A percentile compares a stretch with the other conserved stretches of the same genome.
Conservation (phyloP, 2,888 invertebrate species). For the Rhamphomyia laevipes region DNA sequence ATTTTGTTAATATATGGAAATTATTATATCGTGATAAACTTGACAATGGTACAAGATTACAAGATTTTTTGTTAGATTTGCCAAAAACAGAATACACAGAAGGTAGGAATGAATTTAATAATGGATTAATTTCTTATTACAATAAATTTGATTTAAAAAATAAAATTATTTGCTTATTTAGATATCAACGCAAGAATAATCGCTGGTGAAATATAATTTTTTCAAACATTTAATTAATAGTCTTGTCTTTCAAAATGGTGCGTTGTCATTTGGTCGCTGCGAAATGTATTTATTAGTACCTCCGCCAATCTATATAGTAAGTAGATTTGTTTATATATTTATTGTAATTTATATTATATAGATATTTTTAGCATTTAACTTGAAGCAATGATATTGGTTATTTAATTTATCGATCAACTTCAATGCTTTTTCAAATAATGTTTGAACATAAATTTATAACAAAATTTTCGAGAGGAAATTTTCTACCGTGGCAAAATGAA, state of each 20-base stretch:
- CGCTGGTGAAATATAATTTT: slow-evolving; percentile 41
- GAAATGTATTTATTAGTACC: slow-evolving; percentile 51
- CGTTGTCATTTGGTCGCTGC: slow-evolving; percentile 46
- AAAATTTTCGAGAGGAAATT: slow-evolving; percentile 50
- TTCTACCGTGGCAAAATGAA: slow-evolving; percentile 49
- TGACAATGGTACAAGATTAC: slow-evolving; percentile 43
- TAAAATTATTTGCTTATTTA: slow-evolving; percentile 34
- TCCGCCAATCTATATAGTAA: slow-evolving; percentile 49
- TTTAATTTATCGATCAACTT: slow-evolving; percentile 42
- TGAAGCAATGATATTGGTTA: slow-evolving; percentile 43
- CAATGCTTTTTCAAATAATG: slow-evolving; percentile 55
- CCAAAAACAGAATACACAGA: slow-evolving; percentile 38
- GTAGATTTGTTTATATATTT: slow-evolving; percentile 16
- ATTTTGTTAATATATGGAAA: slow-evolving; percentile 48
- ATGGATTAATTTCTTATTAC: too few relatives aligned
- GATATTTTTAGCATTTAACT: slow-evolving; percentile 42
- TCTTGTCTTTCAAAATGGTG: slow-evolving; percentile 45
- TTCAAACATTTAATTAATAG: slow-evolving; percentile 50
- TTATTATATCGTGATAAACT: slow-evolving; percentile 46
- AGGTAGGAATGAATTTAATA: too few relatives aligned
- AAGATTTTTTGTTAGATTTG: slow-evolving; percentile 42
- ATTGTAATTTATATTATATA: not conserved
- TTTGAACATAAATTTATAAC: slow-evolving; percentile 51
- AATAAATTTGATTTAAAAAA: slow-evolving; percentile 31
- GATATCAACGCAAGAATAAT: slow-evolving; percentile 50